Conservation (phyloP, 1,140 invertebrate species). For the Drusus annulatus region DNA sequence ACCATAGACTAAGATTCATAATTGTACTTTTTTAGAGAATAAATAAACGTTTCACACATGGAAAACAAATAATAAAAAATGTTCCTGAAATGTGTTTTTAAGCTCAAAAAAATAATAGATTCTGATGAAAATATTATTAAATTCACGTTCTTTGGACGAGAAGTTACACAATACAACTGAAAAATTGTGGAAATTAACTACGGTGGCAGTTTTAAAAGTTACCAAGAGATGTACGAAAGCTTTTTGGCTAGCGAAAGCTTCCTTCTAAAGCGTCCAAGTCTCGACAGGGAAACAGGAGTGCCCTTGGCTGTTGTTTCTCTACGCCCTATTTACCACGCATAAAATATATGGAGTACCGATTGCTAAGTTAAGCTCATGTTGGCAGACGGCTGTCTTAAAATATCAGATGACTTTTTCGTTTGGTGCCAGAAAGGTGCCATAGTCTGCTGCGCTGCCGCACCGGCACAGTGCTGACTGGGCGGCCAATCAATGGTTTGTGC, state of each 20-base stretch:
- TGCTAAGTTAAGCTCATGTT: constrained; percentile 58
- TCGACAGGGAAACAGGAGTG: constrained; percentile 22
- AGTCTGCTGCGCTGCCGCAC: neutral
- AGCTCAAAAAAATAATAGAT: too few relatives aligned
- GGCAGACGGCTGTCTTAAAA: constrained; percentile 59
- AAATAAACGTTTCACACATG: too few relatives aligned
- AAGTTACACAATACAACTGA: neutral
- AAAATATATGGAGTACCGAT: constrained; percentile 59
- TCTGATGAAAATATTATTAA: neutral
- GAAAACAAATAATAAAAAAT: too few relatives aligned
- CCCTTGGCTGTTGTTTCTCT: constrained; percentile 29
- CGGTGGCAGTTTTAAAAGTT: neutral
- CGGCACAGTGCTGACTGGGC: neutral
- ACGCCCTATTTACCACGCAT: constrained; percentile 55
- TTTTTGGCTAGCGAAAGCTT: neutral
- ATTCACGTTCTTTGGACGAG: neutral
- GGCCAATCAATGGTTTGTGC: neutral
- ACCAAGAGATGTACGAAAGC: constrained; percentile 1
- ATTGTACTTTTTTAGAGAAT: too few relatives aligned
- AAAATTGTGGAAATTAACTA: neutral
- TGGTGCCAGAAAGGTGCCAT: constrained; percentile 42
- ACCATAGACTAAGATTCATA: too few relatives aligned
- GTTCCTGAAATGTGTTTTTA: too few relatives aligned
- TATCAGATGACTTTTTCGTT: constrained; percentile 53
- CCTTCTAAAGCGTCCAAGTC: constrained; percentile 10